Evolutionary conservation across 2,888 invertebrate genomes (phyloP).

Genomic region (Rhagonycha lutea): DNA sequence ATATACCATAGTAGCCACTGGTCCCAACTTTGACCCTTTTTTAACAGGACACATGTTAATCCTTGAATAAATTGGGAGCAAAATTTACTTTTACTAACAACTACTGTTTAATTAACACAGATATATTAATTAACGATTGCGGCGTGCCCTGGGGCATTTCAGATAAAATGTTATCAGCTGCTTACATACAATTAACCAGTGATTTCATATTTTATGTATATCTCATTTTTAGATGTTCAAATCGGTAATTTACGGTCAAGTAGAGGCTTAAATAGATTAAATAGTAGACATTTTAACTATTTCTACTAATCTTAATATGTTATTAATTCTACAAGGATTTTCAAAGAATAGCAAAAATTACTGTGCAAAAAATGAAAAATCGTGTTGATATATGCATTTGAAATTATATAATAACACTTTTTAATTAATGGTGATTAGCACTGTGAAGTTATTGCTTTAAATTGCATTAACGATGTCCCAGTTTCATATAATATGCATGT

Average conservation of each 20-base stretch:
- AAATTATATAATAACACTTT: neutral
- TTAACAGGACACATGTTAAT: neutral
- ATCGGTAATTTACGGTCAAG: neutral
- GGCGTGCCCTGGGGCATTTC: slow-evolving; percentile 16
- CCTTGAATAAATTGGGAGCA: neutral
- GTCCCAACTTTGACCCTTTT: slow-evolving; percentile 5
- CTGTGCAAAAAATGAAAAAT: neutral
- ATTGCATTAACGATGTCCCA: neutral
- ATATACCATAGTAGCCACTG: slow-evolving; percentile 4
- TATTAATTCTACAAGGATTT: neutral
- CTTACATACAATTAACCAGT: slow-evolving; percentile 23
- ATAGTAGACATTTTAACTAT: neutral
- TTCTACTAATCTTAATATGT: neutral
- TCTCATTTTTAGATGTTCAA: neutral
- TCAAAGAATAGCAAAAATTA: neutral
- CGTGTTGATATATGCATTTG: neutral
- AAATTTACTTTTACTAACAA: slow-evolving; percentile 10
- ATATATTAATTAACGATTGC: slow-evolving; percentile 18
- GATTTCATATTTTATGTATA: slow-evolving; percentile 10
- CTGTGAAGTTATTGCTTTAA: neutral
- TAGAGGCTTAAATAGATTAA: neutral
- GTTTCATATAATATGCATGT: neutral
- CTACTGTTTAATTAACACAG: slow-evolving; percentile 12
- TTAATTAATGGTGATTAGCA: neutral
- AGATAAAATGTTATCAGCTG: slow-evolving; percentile 23